Evolutionary conservation across 2,888 invertebrate genomes (phyloP).

Genomic region (Orchesella flavescens): DNA sequence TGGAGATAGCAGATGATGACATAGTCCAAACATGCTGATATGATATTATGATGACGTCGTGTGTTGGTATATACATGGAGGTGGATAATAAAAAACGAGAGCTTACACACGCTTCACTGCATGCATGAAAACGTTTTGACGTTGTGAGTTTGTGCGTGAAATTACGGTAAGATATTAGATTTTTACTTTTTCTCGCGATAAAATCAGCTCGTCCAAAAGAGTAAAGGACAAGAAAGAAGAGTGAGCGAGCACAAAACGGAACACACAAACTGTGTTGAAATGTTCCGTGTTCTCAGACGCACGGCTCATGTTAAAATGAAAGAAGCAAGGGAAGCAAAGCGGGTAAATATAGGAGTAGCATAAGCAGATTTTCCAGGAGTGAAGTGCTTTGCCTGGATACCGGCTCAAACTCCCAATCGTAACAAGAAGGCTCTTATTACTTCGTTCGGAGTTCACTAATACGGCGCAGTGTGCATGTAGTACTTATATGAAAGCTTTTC

Average conservation of each 20-base stretch:
- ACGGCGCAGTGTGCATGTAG: too few relatives aligned
- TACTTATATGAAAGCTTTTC: too few relatives aligned
- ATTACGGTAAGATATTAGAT: too few relatives aligned
- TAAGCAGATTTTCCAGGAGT: slow-evolving; percentile 52
- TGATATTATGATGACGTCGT: background rate
- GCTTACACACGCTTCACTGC: background rate
- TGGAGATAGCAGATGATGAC: too few relatives aligned
- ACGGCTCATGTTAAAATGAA: slow-evolving; percentile 58
- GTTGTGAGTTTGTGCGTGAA: too few relatives aligned
- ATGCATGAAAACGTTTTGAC: background rate
- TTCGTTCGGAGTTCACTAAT: background rate
- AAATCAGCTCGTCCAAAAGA: slow-evolving; percentile 29
- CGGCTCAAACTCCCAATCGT: slow-evolving; percentile 31
- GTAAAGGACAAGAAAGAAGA: slow-evolving; percentile 2
- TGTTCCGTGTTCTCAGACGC: slow-evolving; percentile 51
- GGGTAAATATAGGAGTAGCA: slow-evolving; percentile 31
- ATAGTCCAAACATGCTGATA: too few relatives aligned
- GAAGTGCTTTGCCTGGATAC: slow-evolving; percentile 53
- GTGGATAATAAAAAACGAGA: background rate
- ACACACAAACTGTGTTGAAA: slow-evolving; percentile 15
- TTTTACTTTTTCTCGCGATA: slow-evolving; percentile 6
- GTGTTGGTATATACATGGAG: background rate
- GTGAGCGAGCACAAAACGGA: slow-evolving; percentile 16
- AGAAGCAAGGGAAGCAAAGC: slow-evolving; percentile 14
- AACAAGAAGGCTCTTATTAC: background rate